Evolutionary conservation across 2,888 invertebrate species (phyloP), one percentile per base, ranked within the genome.

Genomic region (Nasonovia ribisnigri): DNA sequence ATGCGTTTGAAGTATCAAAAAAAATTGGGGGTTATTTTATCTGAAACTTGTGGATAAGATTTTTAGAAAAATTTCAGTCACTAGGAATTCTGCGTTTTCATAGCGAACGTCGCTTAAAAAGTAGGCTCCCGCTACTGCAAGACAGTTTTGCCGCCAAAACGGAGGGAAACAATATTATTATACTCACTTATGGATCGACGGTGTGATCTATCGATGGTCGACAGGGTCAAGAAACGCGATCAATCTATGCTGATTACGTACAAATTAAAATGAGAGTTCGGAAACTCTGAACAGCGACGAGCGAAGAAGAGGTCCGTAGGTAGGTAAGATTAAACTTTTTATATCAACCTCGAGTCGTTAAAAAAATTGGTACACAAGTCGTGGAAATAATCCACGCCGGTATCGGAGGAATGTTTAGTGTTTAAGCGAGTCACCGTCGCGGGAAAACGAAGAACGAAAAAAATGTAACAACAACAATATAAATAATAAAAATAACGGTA

Each of bases 101-200:
- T 36, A 20, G 77, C 36, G 20, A 36, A 36, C 6, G 36, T 36
- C 20, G 20, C 8, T 4, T 36, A 77, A 77, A 8, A 0, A 77
- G 3, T 3, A 36, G 3, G 36, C 3, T 20, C 20, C 36, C 77
- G 77, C 77, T 67, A 1, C 0, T 13, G 2, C 20, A 4, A 26
- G 26, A 57, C 16, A 6, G 42, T 57, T 88, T 88, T 88, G 42
- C 88, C 88, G 88, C 88, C 88, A 88, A 88, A 88, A 88, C 42
- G 13, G 4, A 5, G 13, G 3, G 20, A 20, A 20, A 77, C 3
- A 20, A 20, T 77, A 57, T 57, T 26, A 8, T 10, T 20, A 26
- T 77, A 77, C 77, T 77, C 3, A 77, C 77, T 36, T 77, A 77
- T 8, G 36, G 20, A 77, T 42, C 6, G 77, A 77, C 77, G 77